These are phyloP conservation scores for Cerastoderma edule DNA, from an alignment of 2,888 invertebrate genomes.

Conservation along the genomic window DNA sequence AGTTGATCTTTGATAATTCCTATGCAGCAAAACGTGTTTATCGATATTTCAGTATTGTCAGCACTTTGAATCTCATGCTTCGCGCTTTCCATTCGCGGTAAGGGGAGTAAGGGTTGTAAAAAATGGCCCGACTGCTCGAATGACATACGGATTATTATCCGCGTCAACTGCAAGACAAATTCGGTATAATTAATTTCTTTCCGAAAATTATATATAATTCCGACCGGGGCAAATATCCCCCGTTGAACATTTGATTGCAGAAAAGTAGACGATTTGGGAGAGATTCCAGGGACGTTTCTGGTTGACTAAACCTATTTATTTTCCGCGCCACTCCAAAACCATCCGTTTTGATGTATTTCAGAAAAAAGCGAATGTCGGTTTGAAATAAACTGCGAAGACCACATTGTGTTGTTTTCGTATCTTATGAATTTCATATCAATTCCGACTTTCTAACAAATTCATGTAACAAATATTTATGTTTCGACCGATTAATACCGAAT, in stretches of 20 bases:
- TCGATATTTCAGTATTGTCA: neutral
- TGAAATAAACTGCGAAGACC: too few species aligned
- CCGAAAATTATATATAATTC: slow-evolving; percentile 45
- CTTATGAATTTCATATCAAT: too few species aligned
- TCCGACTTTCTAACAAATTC: too few species aligned
- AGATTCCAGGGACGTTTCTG: slow-evolving; percentile 7
- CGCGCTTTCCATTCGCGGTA: neutral
- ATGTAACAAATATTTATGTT: too few species aligned
- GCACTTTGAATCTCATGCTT: neutral
- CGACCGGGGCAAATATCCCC: slow-evolving; percentile 10
- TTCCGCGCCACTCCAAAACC: too few species aligned
- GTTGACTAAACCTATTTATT: slow-evolving; percentile 8
- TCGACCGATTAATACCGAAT: too few species aligned
- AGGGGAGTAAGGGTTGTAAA: neutral
- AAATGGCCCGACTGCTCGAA: neutral
- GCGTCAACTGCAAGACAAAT: slow-evolving; percentile 33
- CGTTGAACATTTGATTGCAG: slow-evolving; percentile 14
- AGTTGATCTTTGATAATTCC: neutral
- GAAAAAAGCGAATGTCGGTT: too few species aligned
- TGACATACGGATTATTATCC: slow-evolving; percentile 24
- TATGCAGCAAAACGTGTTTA: neutral
- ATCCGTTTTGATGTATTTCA: too few species aligned
- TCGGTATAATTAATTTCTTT: slow-evolving; percentile 47
- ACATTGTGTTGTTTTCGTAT: too few species aligned
- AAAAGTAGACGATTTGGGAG: slow-evolving; percentile 7